Evolutionary conservation across 2,113 vertebrate genomes (phyloP), one percentile per base, ranked within the genome.

Genomic region (Dromaius novaehollandiae): DNA sequence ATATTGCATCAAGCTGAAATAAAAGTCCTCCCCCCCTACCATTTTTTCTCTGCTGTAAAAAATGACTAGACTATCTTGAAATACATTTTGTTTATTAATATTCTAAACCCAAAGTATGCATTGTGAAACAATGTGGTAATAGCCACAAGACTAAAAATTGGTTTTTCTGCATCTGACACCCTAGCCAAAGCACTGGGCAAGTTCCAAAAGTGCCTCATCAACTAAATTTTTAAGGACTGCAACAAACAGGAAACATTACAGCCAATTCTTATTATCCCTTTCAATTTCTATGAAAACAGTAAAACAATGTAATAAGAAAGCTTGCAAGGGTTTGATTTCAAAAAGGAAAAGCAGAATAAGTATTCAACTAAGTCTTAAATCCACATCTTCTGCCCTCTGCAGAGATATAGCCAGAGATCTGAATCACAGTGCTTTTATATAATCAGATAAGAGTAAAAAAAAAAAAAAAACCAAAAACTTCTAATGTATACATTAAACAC

Each of bases 41-140:
- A 0, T 82, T 96, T 64, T 24, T 82, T 14, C 46, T 2, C 0
- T 40, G n/a, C 7, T 71, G 36, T 75, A 87, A 92, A 88, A 83
- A 90, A 64, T 25, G 3, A 58, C 94, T 42, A 64, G 40, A 68
- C 36, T 86, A 84, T 89, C 90, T 92, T 78, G 65, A 92, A 95
- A 84, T 71, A n/a, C 11, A 76, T 89, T 50, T 78, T 93, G 46
- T 93, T 97, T 92, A 89, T 86, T 58, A 81, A 90, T 44, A 70
- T 63, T 63, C 22, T 78, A 89, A 95, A 60, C 50, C n/a, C 50
- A 63, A 71, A 90, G 36, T 78, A 81, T 60, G 60, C 38, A 32
- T 96, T 74, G 40, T 48, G 63, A 90, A 86, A 88, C 83, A 38
- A 1, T 34, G 78, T 36, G 50, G 60, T 40, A 19, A 50, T 63